phyloP scores from a whole-genome alignment of 1,140 invertebrate genomes.

The Theocolax elegans region DNA sequence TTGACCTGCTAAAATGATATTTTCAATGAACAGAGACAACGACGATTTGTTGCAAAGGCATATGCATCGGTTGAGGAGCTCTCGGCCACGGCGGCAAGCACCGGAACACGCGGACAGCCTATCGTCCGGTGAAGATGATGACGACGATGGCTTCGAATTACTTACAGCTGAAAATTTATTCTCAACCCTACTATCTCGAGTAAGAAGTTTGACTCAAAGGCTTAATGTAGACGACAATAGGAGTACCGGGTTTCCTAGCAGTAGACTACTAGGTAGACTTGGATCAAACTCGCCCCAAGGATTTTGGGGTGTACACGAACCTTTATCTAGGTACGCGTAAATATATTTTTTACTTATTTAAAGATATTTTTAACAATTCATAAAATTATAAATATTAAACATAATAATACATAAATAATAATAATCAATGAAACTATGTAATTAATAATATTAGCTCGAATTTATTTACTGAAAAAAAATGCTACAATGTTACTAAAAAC shows the following conservation, averaged over 20 bases:
- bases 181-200: constrained; percentile 85
- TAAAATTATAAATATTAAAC: no score
- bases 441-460: not conserved
- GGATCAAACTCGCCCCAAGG: constrained; percentile 59
- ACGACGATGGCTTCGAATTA: constrained; percentile 90
- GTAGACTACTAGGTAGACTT: constrained; percentile 63
- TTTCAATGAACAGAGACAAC: constrained; percentile 60
- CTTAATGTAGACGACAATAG: constrained; percentile 82
- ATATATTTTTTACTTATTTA: not conserved
- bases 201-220: constrained; percentile 84
- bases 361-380: no score
- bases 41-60: constrained; percentile 68
- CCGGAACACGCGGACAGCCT: constrained; percentile 82
- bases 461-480: no score
- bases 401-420: no score
- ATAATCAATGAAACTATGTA: not conserved
- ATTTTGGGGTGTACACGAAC: constrained; percentile 61
- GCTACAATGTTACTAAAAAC: no score
- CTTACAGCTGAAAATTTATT: constrained; percentile 91
- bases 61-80: constrained; percentile 80
- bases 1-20: no score
- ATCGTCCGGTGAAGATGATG: constrained; percentile 87
- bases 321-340: constrained; percentile 43
- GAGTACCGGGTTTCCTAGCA: constrained; percentile 70
- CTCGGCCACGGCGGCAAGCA: constrained; percentile 75